These are phyloP conservation scores for Drosophila ironensis DNA, from an alignment of 1,140 invertebrate species.

Conservation along the genomic window DNA sequence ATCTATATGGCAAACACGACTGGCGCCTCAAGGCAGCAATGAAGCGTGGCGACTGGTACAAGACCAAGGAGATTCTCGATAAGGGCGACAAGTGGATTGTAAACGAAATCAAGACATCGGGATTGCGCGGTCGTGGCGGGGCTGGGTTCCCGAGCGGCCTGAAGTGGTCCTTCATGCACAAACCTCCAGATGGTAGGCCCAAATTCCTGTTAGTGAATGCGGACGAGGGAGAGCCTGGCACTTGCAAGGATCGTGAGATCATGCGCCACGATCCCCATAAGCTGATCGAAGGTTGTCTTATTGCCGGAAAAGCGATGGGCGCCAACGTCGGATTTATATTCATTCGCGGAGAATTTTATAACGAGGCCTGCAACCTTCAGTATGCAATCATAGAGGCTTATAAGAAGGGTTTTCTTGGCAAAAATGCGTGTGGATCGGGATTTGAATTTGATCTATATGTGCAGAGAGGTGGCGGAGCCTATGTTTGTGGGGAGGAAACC, in stretches of 20 bases:
- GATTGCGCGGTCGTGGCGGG: slow-evolving; percentile 89
- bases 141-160: slow-evolving; percentile 90
- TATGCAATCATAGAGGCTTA: slow-evolving; percentile 89
- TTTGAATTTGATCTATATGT: slow-evolving; percentile 91
- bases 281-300: slow-evolving; percentile 88
- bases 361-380: slow-evolving; percentile 89
- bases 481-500: slow-evolving; percentile 92
- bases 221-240: slow-evolving; percentile 91
- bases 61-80: slow-evolving; percentile 61
- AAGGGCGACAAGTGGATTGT: slow-evolving; percentile 81
- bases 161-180: slow-evolving; percentile 90
- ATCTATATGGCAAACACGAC: slow-evolving; percentile 65
- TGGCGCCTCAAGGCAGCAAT: slow-evolving; percentile 64
- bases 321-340: slow-evolving; percentile 90
- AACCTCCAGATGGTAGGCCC: slow-evolving; percentile 85
- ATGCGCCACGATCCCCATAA: slow-evolving; percentile 91
- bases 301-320: slow-evolving; percentile 88
- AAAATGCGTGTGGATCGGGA: slow-evolving; percentile 89
- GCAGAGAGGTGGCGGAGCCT: slow-evolving; percentile 90
- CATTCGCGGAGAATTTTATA: slow-evolving; percentile 91
- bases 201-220: slow-evolving; percentile 91
- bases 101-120: slow-evolving; percentile 87
- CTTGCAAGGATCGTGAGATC: slow-evolving; percentile 91
- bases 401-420: slow-evolving; percentile 87
- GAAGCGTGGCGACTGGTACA: slow-evolving; percentile 72